Conservation (phyloP, 2,113 vertebrate genomes). For the Nibea albiflora region DNA sequence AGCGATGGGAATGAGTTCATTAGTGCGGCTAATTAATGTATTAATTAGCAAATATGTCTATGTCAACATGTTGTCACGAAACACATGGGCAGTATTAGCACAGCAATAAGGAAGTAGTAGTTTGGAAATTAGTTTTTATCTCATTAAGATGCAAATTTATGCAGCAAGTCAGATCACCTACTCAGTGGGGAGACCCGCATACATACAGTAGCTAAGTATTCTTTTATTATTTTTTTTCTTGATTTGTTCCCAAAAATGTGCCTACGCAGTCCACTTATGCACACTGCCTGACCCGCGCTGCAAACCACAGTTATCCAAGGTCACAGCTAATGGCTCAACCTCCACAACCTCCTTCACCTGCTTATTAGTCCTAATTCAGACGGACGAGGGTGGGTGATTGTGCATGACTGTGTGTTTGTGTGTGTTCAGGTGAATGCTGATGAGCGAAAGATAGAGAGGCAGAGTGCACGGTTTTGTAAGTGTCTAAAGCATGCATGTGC, state of each 20-base stretch:
- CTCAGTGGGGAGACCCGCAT: conserved; percentile 16
- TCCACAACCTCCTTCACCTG: conserved; percentile 72
- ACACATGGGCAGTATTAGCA: conserved; percentile 41
- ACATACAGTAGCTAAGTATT: conserved; percentile 13
- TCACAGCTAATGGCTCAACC: conserved; percentile 66
- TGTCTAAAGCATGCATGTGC: conserved; percentile 37
- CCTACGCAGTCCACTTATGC: conserved; percentile 49
- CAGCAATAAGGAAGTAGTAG: conserved; percentile 16
- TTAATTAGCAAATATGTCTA: conserved; percentile 63
- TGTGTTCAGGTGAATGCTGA: conserved; percentile 28
- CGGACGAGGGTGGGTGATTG: conserved; percentile 48
- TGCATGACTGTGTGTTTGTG: conserved; percentile 15
- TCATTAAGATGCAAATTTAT: conserved; percentile 58
- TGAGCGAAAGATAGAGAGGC: conserved; percentile 55
- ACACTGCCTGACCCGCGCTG: conserved; percentile 40
- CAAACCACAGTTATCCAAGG: conserved; percentile 69
- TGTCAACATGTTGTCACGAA: conserved; percentile 62
- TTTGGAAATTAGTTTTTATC: conserved; percentile 32
- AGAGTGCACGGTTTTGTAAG: conserved; percentile 28
- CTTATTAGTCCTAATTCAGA: conserved; percentile 77
- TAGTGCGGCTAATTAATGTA: conserved; percentile 60
- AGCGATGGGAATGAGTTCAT: conserved; percentile 47
- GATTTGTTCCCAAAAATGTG: conserved; percentile 55
- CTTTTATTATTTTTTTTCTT: conserved; percentile 24
- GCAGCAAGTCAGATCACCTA: conserved; percentile 33